These are phyloP conservation scores for Melanogrammus aeglefinus DNA, from an alignment of 2,797 vertebrate species.

Conservation along the genomic window DNA sequence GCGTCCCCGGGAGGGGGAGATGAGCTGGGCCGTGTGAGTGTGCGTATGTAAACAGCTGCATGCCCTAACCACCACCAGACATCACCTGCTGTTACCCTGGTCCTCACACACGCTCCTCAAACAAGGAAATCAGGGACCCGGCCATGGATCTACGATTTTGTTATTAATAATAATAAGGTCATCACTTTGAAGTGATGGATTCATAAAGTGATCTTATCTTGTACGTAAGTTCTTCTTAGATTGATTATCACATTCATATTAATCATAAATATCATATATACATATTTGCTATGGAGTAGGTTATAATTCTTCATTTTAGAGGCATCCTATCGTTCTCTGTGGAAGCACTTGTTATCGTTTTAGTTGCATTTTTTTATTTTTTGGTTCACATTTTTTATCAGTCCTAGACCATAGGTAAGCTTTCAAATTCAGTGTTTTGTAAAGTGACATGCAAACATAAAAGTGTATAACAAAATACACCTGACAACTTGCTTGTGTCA, in stretches of 20 bases:
- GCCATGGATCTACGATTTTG: background rate
- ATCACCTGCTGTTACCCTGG: background rate
- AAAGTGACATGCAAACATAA: too few species aligned
- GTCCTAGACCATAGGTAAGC: too few species aligned
- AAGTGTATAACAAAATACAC: too few species aligned
- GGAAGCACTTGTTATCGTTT: background rate
- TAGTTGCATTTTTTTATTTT: too few species aligned
- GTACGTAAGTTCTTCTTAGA: background rate
- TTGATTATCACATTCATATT: background rate
- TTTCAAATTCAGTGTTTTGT: too few species aligned
- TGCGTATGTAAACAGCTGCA: background rate
- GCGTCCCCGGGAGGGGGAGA: background rate
- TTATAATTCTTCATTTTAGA: background rate
- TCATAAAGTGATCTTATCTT: background rate
- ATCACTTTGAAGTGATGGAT: background rate
- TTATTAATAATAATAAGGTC: background rate
- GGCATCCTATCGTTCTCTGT: background rate
- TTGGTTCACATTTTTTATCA: too few species aligned
- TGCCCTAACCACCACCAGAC: background rate
- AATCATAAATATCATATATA: background rate
- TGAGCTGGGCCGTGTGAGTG: background rate
- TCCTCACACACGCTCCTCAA: background rate
- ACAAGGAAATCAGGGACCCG: background rate
- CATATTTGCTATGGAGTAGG: background rate
- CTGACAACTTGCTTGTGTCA: too few species aligned